These are phyloP conservation scores for Pteropus rufus DNA, from an alignment of 2,797 vertebrate species.

Conservation along the genomic window DNA sequence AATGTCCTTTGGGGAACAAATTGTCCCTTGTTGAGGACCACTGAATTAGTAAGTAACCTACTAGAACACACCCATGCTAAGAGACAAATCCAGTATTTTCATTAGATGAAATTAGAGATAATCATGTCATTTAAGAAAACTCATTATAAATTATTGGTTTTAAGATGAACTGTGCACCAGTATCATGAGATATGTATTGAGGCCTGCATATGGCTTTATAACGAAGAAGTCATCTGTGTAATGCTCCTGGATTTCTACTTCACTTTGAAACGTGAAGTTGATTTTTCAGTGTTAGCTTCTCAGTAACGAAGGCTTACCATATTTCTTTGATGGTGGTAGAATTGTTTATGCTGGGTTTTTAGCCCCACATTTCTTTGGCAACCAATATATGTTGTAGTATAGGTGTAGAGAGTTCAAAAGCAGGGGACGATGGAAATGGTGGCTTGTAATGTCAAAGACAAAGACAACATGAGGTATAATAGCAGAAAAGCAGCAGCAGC, in stretches of 20 bases:
- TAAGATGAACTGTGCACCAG: not conserved
- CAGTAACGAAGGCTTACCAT: not conserved
- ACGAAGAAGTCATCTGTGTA: not conserved
- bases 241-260: not conserved
- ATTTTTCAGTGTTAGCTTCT: not conserved
- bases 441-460: constrained; percentile 20
- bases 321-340: constrained; percentile 24
- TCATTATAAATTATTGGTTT: constrained; percentile 26
- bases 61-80: not conserved
- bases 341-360: constrained; percentile 19
- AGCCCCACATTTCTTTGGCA: not conserved
- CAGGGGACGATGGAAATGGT: not conserved
- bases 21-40: not conserved
- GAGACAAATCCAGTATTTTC: constrained; percentile 26
- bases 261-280: constrained; percentile 34
- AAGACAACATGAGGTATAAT: not conserved
- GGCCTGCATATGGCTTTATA: not conserved
- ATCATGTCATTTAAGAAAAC: constrained; percentile 5
- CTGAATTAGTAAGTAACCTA: not conserved
- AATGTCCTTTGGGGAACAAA: not conserved
- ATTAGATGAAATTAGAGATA: constrained; percentile 18
- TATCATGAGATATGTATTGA: constrained; percentile 16
- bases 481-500: not conserved
- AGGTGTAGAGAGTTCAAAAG: not conserved
- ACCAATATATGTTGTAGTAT: not conserved